phyloP scores from a whole-genome alignment of 92 coral and sea anemone genomes.

The Hydrozoanthus gracilis region DNA sequence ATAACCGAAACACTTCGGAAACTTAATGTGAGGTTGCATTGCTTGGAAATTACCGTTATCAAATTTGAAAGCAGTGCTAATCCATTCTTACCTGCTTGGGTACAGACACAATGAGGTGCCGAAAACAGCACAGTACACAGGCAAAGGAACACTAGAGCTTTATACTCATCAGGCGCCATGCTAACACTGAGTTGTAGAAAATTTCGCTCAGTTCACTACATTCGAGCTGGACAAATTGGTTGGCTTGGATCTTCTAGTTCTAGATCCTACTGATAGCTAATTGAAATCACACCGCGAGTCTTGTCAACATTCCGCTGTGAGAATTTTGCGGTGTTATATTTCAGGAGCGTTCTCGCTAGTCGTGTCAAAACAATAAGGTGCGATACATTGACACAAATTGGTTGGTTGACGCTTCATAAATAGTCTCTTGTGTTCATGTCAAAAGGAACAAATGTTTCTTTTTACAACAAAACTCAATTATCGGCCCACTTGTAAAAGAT shows the following conservation, averaged over 20 bases:
- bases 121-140: neutral
- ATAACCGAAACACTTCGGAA: neutral
- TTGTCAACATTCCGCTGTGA: slow-evolving; percentile 1
- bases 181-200: neutral
- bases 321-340: slow-evolving; percentile 38
- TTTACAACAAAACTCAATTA: slow-evolving; percentile 23
- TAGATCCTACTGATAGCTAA: neutral
- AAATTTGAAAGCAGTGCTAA: neutral
- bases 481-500: slow-evolving; percentile 22
- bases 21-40: neutral
- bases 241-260: neutral
- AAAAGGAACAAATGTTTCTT: slow-evolving; percentile 9
- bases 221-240: neutral
- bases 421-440: slow-evolving; percentile 8
- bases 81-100: slow-evolving; percentile 17
- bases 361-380: slow-evolving; percentile 31
- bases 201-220: neutral
- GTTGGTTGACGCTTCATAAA: slow-evolving; percentile 29
- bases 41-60: neutral
- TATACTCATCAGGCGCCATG: neutral
- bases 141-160: neutral
- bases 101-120: neutral
- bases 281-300: neutral
- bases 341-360: slow-evolving; percentile 3
- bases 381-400: slow-evolving; percentile 42